A percentile compares a stretch with the other conserved stretches of the same genome.
These are phyloP conservation scores for Saguinus midas DNA, from an alignment of 2,113 vertebrate species.

Conservation along the genomic window DNA sequence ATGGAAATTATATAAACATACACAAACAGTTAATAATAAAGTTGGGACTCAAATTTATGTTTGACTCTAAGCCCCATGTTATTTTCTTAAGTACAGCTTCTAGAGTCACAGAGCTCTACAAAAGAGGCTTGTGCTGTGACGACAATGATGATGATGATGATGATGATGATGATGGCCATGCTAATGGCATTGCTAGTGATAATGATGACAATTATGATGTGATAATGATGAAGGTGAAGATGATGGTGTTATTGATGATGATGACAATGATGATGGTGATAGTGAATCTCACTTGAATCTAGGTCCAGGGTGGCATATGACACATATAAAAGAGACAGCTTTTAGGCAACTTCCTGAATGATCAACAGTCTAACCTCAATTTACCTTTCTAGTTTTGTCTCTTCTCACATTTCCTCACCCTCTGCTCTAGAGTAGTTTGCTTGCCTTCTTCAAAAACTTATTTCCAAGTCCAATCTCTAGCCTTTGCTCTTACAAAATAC, in stretches of 20 bases:
- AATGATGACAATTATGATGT: background rate
- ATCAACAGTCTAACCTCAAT: background rate
- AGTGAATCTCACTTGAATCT: background rate
- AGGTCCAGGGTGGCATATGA: background rate
- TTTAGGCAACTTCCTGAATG: background rate
- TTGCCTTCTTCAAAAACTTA: background rate
- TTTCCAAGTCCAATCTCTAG: background rate
- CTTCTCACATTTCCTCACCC: background rate
- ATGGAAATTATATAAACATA: background rate
- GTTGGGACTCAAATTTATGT: background rate
- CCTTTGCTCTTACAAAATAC: background rate
- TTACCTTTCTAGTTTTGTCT: background rate
- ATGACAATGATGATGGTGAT: background rate
- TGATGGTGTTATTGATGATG: background rate
- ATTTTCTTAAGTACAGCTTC: background rate
- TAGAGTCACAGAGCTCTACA: background rate
- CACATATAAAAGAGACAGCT: background rate
- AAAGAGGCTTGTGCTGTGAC: background rate
- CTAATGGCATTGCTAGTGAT: fast-evolving
- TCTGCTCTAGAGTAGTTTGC: background rate
- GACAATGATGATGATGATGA: fast-evolving
- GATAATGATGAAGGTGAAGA: background rate
- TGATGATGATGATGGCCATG: fast-evolving
- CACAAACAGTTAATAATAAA: background rate
- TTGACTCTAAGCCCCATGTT: background rate